Base-by-base conservation (phyloP, 2,888 invertebrate genomes). In the Euproctis similis region DNA sequence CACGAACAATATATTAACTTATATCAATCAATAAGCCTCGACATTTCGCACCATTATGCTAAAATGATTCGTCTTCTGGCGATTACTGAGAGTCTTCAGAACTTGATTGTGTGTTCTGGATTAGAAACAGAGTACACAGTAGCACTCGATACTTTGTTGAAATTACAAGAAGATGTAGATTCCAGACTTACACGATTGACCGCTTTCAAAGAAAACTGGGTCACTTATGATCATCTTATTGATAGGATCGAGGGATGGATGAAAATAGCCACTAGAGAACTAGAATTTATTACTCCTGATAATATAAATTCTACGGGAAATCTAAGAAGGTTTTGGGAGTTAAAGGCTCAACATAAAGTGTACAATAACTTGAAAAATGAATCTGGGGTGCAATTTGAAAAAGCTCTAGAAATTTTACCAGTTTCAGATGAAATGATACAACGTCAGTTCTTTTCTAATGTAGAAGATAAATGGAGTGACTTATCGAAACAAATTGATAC, bases 301-400 rank as follows among this genome's bases (percentile, higher is more conserved):
- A 87, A 88, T 16, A 86, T 88, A 8, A 87, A 88, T 28, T 87
- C 88, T 1, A 88, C 89, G 6, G 90, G 90, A 28, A 92, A 92
- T 52, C 89, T 94, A 70, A 87, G 93, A 46, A 89, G 92, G 49
- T 95, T 94, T 76, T 95, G 95, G 94, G 95, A 95, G 73, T 70
- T 95, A 24, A 94, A 94, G 67, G 95, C 94, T 0, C 93, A 94
- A 52, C 92, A 93, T 53, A 94, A 94, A 80, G 89, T 94, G 12
- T 88, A 94, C 63, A 93, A 92, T 46, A 90, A 90, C 42, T 86
- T 94, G 26, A 88, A 90, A 28, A 89, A 89, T 34, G 92, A 93
- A 46, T 89, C 92, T 0, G 89, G 89, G 9, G 82, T 87, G 22
- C 89, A 90, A 37, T 90, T 95, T 48, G 93, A 94, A 56, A 91